Evolutionary conservation across 2,797 vertebrate species (phyloP), one percentile per base, ranked within the genome.

Genomic region (Dermochelys coriacea): DNA sequence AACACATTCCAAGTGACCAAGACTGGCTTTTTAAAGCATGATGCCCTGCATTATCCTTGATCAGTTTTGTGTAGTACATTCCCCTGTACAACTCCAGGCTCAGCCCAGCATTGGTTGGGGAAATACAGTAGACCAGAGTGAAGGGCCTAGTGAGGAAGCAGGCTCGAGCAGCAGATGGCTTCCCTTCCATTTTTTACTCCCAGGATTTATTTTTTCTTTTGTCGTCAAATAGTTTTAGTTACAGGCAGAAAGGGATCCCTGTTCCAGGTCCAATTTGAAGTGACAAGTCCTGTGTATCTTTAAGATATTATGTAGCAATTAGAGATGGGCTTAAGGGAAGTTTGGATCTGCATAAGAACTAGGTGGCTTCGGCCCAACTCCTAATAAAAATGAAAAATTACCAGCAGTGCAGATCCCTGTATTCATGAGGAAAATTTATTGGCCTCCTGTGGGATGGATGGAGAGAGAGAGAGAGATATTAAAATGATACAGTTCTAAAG

Each of bases 301-400:
- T 52, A 54, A 88, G 93, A 78, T 15, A 10, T 57, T 45, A 50
- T 49, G 5, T 84, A 34, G 55, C 0, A 1, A 0, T 19, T 86
- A n/a, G 47, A 75, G 37, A 75, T 45, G 45, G 27, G 41, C 27
- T 47, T 59, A 84, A 85, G 45, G 68, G 80, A 1, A 59, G 79
- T 80, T 50, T 34, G 52, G 51, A 82, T 74, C 82, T 81, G 68
- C 51, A 79, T 79, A 9, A 52, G 47, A 87, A 85, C 27, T 52
- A 29, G 37, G 75, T 77, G 41, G 34, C 79, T 78, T 51, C 54
- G 57, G 68, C 64, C 84, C 84, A 77, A 23, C 57, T 87, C 81
- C 74, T 93, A 93, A 97, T 97, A 96, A 94, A 91, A 87, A 71
- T 94, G 82, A 90, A 97, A 94, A 83, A 96, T 97, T 95, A 92